phyloP scores from a whole-genome alignment of 2,113 vertebrate species.

The Myotis davidii region DNA sequence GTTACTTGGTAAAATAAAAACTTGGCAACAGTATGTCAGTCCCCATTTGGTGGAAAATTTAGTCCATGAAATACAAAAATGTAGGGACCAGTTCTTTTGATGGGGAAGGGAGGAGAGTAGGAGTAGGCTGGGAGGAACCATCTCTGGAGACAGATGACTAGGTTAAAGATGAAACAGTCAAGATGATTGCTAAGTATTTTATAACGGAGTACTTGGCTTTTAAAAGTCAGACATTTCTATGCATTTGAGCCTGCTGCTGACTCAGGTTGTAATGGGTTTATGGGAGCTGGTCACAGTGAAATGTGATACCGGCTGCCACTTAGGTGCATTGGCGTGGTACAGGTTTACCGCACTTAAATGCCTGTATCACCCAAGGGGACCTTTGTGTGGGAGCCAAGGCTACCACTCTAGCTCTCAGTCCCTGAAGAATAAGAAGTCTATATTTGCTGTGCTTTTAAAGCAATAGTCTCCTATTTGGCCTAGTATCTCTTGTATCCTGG shows the following conservation, averaged over 20 bases:
- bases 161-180: background rate
- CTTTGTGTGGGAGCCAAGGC: background rate
- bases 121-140: background rate
- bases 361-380: background rate
- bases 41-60: background rate
- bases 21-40: background rate
- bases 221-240: background rate
- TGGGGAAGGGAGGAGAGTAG: background rate
- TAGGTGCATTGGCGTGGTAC: background rate
- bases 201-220: background rate
- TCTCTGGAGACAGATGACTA: background rate
- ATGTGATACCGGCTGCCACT: background rate
- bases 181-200: background rate
- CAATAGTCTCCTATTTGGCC: background rate
- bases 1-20: background rate
- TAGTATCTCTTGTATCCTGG: background rate
- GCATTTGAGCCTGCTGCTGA: background rate
- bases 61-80: background rate
- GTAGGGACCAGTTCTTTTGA: background rate
- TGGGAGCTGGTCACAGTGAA: background rate
- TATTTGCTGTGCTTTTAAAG: background rate
- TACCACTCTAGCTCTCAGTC: background rate
- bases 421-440: background rate
- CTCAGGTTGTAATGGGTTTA: background rate
- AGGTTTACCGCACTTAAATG: background rate